These are phyloP conservation scores for Drosophila grimshawi DNA, from an alignment of 1,140 invertebrate species.

Conservation along the genomic window DNA sequence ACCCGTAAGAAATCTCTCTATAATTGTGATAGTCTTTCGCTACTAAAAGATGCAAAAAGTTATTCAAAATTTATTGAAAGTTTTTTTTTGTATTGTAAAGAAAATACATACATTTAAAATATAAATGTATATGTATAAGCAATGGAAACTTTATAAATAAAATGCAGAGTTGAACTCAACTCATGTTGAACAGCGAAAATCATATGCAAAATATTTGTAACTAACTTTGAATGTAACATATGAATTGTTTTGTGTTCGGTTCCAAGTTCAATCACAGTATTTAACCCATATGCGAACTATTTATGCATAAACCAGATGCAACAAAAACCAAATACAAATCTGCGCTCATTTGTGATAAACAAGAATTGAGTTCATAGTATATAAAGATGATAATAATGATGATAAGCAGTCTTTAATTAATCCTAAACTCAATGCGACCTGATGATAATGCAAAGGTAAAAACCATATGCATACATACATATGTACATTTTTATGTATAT, in stretches of 20 bases:
- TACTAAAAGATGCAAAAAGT: slow-evolving; percentile 42
- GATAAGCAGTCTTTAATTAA: slow-evolving; percentile 47
- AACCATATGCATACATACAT: slow-evolving; percentile 9
- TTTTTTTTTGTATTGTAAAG: slow-evolving; percentile 6
- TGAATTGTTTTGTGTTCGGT: slow-evolving; percentile 13
- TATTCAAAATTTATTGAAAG: slow-evolving; percentile 22
- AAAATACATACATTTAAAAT: slow-evolving; percentile 2
- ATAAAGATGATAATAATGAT: slow-evolving; percentile 20
- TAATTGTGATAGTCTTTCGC: slow-evolving; percentile 76
- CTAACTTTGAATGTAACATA: slow-evolving; percentile 17
- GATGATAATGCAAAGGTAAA: slow-evolving; percentile 39
- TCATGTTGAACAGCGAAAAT: too few relatives aligned
- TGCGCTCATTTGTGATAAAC: slow-evolving; percentile 59
- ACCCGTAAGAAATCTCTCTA: slow-evolving; percentile 59
- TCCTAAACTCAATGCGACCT: slow-evolving; percentile 73
- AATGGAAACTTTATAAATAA: not conserved
- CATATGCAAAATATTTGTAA: slow-evolving; percentile 26
- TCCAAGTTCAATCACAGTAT: slow-evolving; percentile 16
- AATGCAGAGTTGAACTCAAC: not conserved
- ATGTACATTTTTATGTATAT: slow-evolving; percentile 14
- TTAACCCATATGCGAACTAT: slow-evolving; percentile 1
- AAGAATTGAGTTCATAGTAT: slow-evolving; percentile 49
- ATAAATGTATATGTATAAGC: not conserved
- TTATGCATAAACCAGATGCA: slow-evolving; percentile 26
- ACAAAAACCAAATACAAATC: slow-evolving; percentile 15